These are phyloP conservation scores for Pitangus sulphuratus DNA, from an alignment of 2,797 vertebrate species.

Conservation along the genomic window DNA sequence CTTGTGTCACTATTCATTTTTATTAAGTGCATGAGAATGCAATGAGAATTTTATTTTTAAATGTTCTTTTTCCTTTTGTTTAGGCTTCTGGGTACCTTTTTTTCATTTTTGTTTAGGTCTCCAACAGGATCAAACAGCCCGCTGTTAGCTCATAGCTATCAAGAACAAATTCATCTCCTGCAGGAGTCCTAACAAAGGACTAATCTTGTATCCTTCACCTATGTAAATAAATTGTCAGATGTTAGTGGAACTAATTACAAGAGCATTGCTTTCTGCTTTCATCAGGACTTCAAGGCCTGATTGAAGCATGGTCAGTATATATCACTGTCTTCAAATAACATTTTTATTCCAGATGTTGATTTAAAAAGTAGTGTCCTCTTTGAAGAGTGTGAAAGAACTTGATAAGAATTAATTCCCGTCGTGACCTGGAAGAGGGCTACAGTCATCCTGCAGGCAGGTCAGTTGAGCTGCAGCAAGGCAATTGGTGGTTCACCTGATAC, in stretches of 20 bases:
- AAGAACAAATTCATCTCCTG: neutral
- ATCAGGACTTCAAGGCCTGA: slow-evolving; percentile 30
- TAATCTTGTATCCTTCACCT: neutral
- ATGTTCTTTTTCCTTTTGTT: neutral
- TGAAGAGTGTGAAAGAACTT: neutral
- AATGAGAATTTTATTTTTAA: neutral
- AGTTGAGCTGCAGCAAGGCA: fast-evolving
- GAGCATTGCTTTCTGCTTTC: slow-evolving; percentile 16
- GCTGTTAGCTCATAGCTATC: neutral
- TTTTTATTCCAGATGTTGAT: neutral
- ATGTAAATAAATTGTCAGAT: neutral
- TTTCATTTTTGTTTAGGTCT: neutral
- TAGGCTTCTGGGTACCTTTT: neutral
- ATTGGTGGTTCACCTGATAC: neutral
- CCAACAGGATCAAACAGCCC: neutral
- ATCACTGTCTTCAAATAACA: neutral
- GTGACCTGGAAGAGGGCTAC: neutral
- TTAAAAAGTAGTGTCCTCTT: neutral
- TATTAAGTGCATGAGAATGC: neutral
- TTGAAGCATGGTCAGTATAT: neutral
- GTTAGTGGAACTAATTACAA: neutral
- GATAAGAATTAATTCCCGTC: neutral
- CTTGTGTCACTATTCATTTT: neutral
- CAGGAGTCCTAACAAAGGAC: neutral
- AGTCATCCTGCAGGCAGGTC: neutral